phyloP scores from a whole-genome alignment of 2,113 vertebrate genomes.

The Synodontis membranacea region DNA sequence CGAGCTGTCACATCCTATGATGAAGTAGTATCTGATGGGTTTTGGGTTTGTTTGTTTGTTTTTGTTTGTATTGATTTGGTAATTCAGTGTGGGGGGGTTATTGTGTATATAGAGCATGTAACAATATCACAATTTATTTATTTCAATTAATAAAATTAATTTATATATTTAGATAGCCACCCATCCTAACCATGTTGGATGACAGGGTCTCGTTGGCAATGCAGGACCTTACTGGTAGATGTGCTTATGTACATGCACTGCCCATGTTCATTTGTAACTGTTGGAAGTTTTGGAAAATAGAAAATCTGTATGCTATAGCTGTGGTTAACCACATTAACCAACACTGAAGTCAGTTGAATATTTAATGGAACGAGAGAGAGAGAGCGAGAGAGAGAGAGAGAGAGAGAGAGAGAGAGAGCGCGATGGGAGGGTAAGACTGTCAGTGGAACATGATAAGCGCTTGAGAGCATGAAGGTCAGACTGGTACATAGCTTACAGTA shows the following conservation, averaged over 20 bases:
- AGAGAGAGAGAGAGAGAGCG: too few relatives aligned
- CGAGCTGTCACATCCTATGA: too few relatives aligned
- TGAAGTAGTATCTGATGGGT: background rate
- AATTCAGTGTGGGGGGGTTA: too few relatives aligned
- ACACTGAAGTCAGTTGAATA: background rate
- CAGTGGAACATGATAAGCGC: background rate
- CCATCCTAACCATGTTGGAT: background rate
- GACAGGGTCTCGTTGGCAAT: background rate
- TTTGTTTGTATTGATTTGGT: too few relatives aligned
- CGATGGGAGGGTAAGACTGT: conserved; percentile 2
- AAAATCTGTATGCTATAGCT: background rate
- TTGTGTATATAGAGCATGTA: too few relatives aligned
- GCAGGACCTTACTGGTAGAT: background rate
- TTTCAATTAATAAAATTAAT: too few relatives aligned
- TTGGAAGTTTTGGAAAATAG: background rate
- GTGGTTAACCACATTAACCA: background rate
- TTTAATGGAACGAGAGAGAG: background rate
- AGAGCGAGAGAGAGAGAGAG: background rate
- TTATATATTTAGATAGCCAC: too few relatives aligned
- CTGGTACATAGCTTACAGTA: background rate
- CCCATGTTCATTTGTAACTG: background rate
- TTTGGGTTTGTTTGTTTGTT: too few relatives aligned
- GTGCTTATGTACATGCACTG: background rate
- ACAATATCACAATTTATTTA: too few relatives aligned
- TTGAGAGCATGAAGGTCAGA: background rate